Evolutionary conservation across 2,113 vertebrate genomes (phyloP).

Genomic region (Mus pahari): DNA sequence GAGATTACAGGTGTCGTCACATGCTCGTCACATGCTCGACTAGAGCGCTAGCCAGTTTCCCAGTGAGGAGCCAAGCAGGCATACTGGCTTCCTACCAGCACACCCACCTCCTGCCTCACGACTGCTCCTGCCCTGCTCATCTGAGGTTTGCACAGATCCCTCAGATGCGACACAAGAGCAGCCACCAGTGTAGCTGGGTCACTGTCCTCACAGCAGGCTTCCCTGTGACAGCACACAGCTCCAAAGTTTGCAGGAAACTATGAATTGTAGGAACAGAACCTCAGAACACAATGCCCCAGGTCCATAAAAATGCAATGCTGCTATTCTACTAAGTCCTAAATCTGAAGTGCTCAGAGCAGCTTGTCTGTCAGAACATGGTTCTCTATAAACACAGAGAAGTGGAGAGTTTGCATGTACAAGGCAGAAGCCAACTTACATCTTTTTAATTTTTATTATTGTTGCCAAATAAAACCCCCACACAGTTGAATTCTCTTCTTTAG

Average conservation of each 20-base stretch:
- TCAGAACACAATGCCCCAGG: neutral
- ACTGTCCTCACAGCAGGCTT: neutral
- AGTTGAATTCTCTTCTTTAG: neutral
- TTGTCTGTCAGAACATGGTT: neutral
- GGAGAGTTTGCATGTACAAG: neutral
- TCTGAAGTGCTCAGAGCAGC: neutral
- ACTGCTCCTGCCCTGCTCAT: neutral
- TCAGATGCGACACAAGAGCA: neutral
- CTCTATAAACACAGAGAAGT: no score
- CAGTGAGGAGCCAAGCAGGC: neutral
- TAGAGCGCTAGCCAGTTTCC: neutral
- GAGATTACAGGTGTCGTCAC: neutral
- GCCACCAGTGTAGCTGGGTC: neutral
- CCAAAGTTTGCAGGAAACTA: neutral
- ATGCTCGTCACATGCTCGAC: accelerated
- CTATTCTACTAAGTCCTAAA: neutral
- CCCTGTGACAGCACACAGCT: neutral
- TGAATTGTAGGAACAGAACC: neutral
- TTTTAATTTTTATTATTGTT: neutral
- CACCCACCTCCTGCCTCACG: neutral
- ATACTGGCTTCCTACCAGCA: neutral
- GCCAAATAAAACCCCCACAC: neutral
- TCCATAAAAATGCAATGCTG: neutral
- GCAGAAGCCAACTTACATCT: neutral
- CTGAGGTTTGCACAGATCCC: neutral